Evolutionary conservation across 2,797 vertebrate species (phyloP).

Genomic region (Clarias fuscus): DNA sequence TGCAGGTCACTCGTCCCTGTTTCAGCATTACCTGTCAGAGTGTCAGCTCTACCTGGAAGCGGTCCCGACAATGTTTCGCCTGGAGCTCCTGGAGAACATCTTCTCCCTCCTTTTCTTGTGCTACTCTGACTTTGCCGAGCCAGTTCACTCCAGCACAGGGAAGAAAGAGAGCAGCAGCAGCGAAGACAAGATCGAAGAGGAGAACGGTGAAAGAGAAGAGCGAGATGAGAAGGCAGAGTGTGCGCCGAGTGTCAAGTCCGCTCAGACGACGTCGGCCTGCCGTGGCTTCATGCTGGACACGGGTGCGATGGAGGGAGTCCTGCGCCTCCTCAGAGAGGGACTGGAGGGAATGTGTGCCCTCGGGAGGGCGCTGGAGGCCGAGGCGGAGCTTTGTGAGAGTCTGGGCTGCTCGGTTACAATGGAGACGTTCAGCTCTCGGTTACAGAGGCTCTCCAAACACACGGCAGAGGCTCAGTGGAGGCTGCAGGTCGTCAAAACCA

Average conservation of each 20-base stretch:
- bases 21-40: constrained; percentile 82
- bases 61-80: constrained; percentile 81
- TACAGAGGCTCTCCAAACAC: constrained; percentile 85
- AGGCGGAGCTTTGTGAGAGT: constrained; percentile 73
- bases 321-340: constrained; percentile 84
- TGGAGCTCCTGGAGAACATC: constrained; percentile 97
- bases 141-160: background rate
- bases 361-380: constrained; percentile 58
- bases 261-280: constrained; percentile 76
- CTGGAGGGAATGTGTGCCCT: constrained; percentile 83
- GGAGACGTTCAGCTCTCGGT: constrained; percentile 77
- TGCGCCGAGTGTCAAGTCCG: constrained; percentile 47
- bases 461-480: constrained; percentile 95
- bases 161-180: constrained; percentile 46
- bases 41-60: constrained; percentile 87
- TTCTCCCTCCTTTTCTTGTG: constrained; percentile 94
- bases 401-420: constrained; percentile 77
- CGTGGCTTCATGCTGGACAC: constrained; percentile 86
- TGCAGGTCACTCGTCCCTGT: constrained; percentile 76
- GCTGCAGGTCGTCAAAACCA: constrained; percentile 89
- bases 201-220: constrained; percentile 55
- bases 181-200: background rate
- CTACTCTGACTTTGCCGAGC: constrained; percentile 77
- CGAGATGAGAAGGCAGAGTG: constrained; percentile 53
- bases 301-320: constrained; percentile 80